A percentile compares a stretch with the other conserved stretches of the same genome.
Conservation (phyloP, 2,113 vertebrate genomes). For the Bambusicola thoracicus region DNA sequence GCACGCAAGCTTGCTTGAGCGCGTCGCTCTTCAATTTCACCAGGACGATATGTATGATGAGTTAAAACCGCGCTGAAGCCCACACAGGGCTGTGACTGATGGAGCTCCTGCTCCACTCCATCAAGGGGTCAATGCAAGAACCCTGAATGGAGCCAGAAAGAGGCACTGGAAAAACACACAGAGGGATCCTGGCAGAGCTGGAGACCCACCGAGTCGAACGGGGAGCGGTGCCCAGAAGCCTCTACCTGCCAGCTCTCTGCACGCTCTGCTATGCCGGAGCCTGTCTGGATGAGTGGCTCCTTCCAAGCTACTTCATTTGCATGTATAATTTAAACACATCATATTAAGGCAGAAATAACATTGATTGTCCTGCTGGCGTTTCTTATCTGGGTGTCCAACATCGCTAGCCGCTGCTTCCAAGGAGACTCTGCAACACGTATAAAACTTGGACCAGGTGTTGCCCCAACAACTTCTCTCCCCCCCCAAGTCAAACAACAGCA, state of each 20-base stretch:
- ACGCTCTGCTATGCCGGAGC: background rate
- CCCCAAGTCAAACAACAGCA: background rate
- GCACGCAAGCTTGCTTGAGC: background rate
- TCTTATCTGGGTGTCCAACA: background rate
- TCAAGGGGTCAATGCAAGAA: background rate
- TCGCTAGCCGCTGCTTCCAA: background rate
- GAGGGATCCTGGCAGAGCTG: background rate
- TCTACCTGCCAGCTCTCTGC: background rate
- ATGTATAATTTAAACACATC: background rate
- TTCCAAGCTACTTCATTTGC: background rate
- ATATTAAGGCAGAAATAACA: background rate
- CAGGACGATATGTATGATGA: background rate
- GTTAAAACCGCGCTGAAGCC: background rate
- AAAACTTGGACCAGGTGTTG: background rate
- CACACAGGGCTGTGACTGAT: rapidly evolving
- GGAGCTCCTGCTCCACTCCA: background rate
- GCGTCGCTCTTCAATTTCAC: background rate
- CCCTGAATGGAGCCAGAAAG: background rate
- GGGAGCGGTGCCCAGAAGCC: background rate
- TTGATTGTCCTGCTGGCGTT: background rate
- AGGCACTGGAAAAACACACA: background rate
- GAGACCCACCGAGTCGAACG: background rate
- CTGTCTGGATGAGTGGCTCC: rapidly evolving
- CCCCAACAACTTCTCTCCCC: background rate
- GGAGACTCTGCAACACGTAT: background rate